Evolutionary conservation across 2,113 vertebrate genomes (phyloP).

Genomic region (Paratilapia polleni): DNA sequence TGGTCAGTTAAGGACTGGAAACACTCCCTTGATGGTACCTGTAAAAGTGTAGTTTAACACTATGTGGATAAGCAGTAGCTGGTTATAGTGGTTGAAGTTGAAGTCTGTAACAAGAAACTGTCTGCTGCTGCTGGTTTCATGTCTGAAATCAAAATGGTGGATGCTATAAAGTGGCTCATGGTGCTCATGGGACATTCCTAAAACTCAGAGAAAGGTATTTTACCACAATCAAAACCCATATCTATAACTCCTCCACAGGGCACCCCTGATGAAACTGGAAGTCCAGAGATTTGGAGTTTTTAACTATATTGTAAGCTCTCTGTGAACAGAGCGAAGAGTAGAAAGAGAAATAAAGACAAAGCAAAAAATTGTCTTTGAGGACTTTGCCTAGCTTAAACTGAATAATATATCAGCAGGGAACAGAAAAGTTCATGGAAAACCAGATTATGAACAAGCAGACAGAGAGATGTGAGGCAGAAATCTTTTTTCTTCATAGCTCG

Average conservation of each 20-base stretch:
- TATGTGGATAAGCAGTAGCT: neutral
- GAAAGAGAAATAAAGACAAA: neutral
- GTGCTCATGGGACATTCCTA: neutral
- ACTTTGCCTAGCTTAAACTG: neutral
- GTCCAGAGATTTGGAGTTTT: neutral
- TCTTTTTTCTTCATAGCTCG: neutral
- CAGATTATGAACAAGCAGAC: neutral
- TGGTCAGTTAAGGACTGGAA: neutral
- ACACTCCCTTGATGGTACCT: neutral
- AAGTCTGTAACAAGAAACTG: neutral
- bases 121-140: neutral
- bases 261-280: accelerated
- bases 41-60: neutral
- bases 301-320: neutral
- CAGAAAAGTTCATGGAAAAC: conserved; percentile 3
- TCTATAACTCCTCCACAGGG: neutral
- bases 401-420: neutral
- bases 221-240: neutral
- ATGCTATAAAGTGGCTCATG: neutral
- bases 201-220: neutral
- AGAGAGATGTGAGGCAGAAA: neutral
- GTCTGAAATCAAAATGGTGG: neutral
- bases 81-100: neutral
- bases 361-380: neutral
- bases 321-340: neutral